Base-by-base conservation (phyloP, 2,113 vertebrate species). In the Motacilla alba region DNA sequence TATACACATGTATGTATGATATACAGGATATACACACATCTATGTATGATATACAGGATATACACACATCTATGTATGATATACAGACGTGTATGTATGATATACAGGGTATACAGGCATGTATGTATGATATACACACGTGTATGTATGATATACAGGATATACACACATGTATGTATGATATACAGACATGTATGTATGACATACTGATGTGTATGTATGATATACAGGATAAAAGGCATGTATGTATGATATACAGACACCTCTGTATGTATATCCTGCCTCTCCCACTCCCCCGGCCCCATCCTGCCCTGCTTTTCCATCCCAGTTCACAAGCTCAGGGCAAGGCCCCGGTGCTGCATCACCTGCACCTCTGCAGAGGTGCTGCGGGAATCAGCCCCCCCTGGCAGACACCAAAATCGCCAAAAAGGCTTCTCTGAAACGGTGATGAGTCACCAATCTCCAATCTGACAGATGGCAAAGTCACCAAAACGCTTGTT, bases 281-380 rank as follows among this genome's bases (percentile, higher is more conserved):
- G 8, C 4, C 7, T 26, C 10, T 69, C 67, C 7, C 47, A 7
- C 21, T 12, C 3, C 17, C 5, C 31, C 35, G 10, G 35, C 21
- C 30, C 50, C 47, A 6, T 7, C 23, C 56, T 9, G 18, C 56
- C 2, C 0, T 2, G 2, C 18, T n/a, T 23, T 26, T 9, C 53
- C 26, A 11, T 6, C 52, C 53, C 33, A 3, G 7, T 6, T 8
- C 30, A 8, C 9, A 2, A 27, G 30, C 37, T 1, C 39, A 9
- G 41, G 60, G 63, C 39, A 2, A 18, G 44, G 53, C 53, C 59
- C 31, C 0, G 2, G 5, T 0, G 2, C 73, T 30, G 76, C 83
- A 56, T 31, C 28, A 2, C 28, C 69, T 33, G 69, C 67, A 1
- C 11, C 41, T 49, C 91, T 69, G 91, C 94, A 49, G 73, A 16